Percentiles rank a stretch among this genome's conserved stretches.
Conservation (phyloP, 1,140 invertebrate species). For the Frieseomelitta varia region DNA sequence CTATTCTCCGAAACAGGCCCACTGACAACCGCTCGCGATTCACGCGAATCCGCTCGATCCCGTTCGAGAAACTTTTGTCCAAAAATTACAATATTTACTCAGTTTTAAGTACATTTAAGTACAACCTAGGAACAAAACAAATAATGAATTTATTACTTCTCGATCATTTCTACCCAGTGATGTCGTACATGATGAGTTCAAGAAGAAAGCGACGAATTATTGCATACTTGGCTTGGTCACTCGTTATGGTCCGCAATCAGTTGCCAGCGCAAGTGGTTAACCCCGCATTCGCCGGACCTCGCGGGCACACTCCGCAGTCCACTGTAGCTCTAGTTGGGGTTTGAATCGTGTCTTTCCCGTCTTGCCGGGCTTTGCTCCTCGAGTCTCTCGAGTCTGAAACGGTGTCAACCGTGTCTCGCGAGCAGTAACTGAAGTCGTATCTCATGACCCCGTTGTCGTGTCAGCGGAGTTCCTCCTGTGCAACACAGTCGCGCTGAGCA, state of each 20-base stretch:
- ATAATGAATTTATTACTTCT: too few species aligned
- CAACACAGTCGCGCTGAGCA: background rate
- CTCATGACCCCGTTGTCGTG: slow-evolving; percentile 4
- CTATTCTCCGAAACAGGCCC: background rate
- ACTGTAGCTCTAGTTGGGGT: background rate
- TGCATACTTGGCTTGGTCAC: too few species aligned
- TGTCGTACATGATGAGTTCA: too few species aligned
- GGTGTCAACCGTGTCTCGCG: slow-evolving; percentile 5
- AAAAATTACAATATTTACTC: too few species aligned
- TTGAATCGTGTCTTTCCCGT: background rate
- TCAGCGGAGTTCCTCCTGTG: background rate
- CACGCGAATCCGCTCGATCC: background rate
- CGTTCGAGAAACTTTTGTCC: too few species aligned
- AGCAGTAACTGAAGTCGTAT: background rate
- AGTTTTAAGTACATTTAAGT: too few species aligned
- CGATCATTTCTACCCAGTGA: too few species aligned
- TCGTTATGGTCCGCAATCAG: too few species aligned
- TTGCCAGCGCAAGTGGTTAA: too few species aligned
- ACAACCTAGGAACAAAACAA: too few species aligned
- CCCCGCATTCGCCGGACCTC: background rate
- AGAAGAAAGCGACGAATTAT: too few species aligned
- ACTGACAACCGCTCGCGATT: background rate
- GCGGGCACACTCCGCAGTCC: background rate
- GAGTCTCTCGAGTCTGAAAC: background rate
- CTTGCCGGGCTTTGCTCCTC: background rate